A percentile compares a stretch with the other conserved stretches of the same genome.
These are phyloP conservation scores for Gymnothorax javanicus DNA, from an alignment of 2,797 vertebrate species.

Conservation along the genomic window DNA sequence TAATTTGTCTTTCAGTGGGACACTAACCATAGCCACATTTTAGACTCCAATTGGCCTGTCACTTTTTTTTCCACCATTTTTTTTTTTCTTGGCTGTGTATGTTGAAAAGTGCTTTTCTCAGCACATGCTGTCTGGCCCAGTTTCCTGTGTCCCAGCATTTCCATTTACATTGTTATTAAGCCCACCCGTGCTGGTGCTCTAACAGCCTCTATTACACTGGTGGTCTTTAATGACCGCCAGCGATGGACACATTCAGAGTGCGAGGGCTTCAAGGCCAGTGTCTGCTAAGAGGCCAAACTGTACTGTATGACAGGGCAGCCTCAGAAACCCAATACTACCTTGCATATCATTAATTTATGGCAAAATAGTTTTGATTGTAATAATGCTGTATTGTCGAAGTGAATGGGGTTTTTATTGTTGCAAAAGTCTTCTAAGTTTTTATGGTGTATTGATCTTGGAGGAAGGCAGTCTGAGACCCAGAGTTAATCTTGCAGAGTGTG, in stretches of 20 bases:
- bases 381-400: constrained; percentile 74
- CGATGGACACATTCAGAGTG: constrained; percentile 76
- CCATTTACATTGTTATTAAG: constrained; percentile 78
- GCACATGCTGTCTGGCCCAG: constrained; percentile 82
- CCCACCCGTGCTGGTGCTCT: constrained; percentile 70
- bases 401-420: constrained; percentile 68
- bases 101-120: constrained; percentile 81
- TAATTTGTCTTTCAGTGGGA: constrained; percentile 46
- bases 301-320: constrained; percentile 54
- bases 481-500: constrained; percentile 75
- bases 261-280: constrained; percentile 79
- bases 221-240: constrained; percentile 81
- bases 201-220: constrained; percentile 79
- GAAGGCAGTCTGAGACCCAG: constrained; percentile 68
- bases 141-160: constrained; percentile 86
- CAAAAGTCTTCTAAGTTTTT: constrained; percentile 58
- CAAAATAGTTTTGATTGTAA: constrained; percentile 67
- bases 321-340: constrained; percentile 38
- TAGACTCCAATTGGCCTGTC: constrained; percentile 74
- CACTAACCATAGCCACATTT: constrained; percentile 66
- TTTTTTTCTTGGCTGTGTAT: constrained; percentile 48
- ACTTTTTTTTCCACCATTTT: constrained; percentile 56
- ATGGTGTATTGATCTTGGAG: constrained; percentile 55
- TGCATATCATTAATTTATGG: constrained; percentile 65
- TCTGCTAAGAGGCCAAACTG: constrained; percentile 62